Conservation (phyloP, 2,888 invertebrate genomes). For the Octonoba sinensis region DNA sequence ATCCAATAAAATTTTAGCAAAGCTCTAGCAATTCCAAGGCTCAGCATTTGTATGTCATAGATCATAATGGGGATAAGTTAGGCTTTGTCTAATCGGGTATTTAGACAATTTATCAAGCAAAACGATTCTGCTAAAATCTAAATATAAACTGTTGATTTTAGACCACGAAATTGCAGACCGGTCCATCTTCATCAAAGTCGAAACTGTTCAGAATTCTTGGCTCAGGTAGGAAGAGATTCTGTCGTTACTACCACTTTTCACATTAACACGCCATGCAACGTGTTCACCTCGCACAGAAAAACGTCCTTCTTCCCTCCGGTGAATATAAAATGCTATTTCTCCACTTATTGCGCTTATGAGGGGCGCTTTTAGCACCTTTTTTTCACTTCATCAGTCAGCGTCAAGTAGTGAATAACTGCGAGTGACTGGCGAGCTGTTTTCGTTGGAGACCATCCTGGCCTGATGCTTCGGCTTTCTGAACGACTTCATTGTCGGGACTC, state of each 20-base stretch:
- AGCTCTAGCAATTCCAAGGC: no score
- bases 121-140: no score
- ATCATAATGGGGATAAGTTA: no score
- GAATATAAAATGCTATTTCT: slow-evolving; percentile 28
- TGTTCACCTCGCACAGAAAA: slow-evolving; percentile 3
- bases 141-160: no score
- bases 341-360: slow-evolving; percentile 33
- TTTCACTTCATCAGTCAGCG: slow-evolving; percentile 41
- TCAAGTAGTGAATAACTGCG: slow-evolving; percentile 16
- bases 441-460: not conserved
- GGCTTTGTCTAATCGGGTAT: no score
- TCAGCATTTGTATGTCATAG: no score
- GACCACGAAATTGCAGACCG: not conserved
- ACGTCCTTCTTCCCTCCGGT: no score
- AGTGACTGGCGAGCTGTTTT: slow-evolving; percentile 12
- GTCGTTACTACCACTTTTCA: slow-evolving; percentile 34
- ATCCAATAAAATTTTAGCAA: no score
- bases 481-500: slow-evolving; percentile 5
- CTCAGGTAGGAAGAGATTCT: slow-evolving; percentile 14
- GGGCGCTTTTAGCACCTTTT: slow-evolving; percentile 48
- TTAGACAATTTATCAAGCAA: no score
- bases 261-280: slow-evolving; percentile 29
- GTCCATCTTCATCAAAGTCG: slow-evolving; percentile 42
- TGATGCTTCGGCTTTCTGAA: not conserved
- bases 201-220: slow-evolving; percentile 20